Evolutionary conservation across 2,888 invertebrate genomes (phyloP), one percentile per base, ranked within the genome.

Genomic region (Tineola bisselliella): DNA sequence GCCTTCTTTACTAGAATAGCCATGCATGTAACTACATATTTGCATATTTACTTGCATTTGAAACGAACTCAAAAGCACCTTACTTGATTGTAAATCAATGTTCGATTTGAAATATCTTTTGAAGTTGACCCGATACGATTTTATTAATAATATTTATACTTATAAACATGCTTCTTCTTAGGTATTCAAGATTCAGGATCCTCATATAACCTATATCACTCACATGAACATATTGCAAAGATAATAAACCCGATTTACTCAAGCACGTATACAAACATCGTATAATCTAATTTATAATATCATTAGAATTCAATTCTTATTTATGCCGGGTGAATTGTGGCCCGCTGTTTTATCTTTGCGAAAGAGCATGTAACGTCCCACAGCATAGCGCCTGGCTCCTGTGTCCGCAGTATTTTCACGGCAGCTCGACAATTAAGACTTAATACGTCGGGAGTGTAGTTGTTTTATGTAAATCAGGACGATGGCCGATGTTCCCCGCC

Each of bases 381-480:
- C 77, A 70, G 71, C 70, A 73, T 69, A 66, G 72, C 67, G 72
- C 67, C 70, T 70, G 71, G 68, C 68, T 70, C 74, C 48, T 43
- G 43, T 43, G 33, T 12, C 44, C 59, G 60, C 60, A 58, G 58
- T 61, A 61, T 58, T 56, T 61, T 61, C 75, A 73, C 75, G 73
- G 76, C 74, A 72, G 70, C 75, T 75, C 59, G 60, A 86, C 86
- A 87, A 87, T 87, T 86, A 87, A 87, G 84, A 80, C 84, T 83
- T 84, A 86, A 87, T 83, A 83, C 81, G 70, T 70, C 74, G 77
- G 56, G 74, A 74, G 74, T 77, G 77, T 75, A 76, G 84, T 83
- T 87, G 87, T 87, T 81, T 78, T 86, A 87, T 87, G 87, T 84
- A 84, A 87, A 87, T 86, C 72, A 72, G 72, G 66, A 64, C 71